Evolutionary conservation across 1,140 invertebrate species (phyloP).

Genomic region (Ceratina japonica): DNA sequence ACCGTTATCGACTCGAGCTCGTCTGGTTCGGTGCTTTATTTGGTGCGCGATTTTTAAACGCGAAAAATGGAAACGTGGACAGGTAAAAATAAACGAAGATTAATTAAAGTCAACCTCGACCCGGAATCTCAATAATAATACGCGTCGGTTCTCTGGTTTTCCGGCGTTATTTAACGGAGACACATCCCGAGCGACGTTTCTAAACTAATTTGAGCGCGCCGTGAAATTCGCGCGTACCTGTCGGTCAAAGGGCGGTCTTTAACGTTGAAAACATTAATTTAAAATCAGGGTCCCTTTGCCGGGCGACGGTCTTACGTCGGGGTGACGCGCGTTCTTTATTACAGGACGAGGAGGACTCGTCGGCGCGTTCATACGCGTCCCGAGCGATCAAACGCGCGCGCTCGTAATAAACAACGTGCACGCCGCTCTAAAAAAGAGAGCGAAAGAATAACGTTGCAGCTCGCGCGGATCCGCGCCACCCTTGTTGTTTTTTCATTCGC

Average conservation of each 20-base stretch:
- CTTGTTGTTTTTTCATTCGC: background rate
- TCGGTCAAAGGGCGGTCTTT: background rate
- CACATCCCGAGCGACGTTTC: background rate
- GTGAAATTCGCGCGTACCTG: background rate
- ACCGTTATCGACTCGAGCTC: no score
- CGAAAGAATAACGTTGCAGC: background rate
- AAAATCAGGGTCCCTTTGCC: background rate
- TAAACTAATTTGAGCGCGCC: constrained; percentile 15
- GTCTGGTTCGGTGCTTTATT: no score
- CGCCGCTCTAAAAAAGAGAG: background rate
- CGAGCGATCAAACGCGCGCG: background rate
- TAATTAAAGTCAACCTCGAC: constrained; percentile 16
- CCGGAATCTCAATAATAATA: constrained; percentile 32
- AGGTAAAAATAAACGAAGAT: no score
- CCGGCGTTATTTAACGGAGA: constrained; percentile 19
- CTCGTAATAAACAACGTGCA: background rate
- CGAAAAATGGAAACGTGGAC: background rate
- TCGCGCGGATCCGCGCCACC: background rate
- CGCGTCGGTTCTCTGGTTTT: background rate
- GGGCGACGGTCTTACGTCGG: no score
- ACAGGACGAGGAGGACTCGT: background rate
- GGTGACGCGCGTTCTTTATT: background rate
- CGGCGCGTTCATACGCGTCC: background rate
- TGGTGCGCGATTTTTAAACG: no score
- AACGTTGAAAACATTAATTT: constrained; percentile 23